Percentiles rank a stretch among this genome's conserved stretches.
These are phyloP conservation scores for Clarias gariepinus DNA, from an alignment of 2,113 vertebrate species.

Conservation along the genomic window DNA sequence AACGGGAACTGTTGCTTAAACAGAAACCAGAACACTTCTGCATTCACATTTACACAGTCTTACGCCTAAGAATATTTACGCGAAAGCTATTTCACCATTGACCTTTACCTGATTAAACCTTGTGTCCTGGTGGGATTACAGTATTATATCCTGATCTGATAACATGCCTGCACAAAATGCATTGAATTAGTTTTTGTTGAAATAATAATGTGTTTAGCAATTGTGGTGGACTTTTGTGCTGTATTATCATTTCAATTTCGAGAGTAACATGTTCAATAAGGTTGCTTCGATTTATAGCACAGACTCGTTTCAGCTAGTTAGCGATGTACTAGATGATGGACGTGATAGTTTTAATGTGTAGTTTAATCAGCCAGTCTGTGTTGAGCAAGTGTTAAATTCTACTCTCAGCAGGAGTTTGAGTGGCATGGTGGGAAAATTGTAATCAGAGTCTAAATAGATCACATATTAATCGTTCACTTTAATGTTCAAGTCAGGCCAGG, in stretches of 20 bases:
- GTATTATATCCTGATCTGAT: neutral
- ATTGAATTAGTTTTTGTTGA: neutral
- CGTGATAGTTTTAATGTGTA: neutral
- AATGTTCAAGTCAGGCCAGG: neutral
- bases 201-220: neutral
- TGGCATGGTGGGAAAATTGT: neutral
- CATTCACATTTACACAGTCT: neutral
- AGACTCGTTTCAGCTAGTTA: neutral
- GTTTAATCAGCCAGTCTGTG: neutral
- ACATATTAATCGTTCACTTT: neutral
- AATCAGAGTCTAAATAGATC: neutral
- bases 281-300: neutral
- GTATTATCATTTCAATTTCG: neutral
- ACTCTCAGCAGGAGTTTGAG: neutral
- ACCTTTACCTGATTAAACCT: neutral
- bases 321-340: neutral
- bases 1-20: neutral
- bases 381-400: neutral
- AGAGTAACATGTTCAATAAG: neutral
- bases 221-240: neutral
- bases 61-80: neutral
- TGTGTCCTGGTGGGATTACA: neutral
- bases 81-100: neutral
- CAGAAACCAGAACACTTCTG: neutral
- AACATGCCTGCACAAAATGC: neutral